Conservation (phyloP, 2,797 vertebrate species). For the Hirundo rustica region DNA sequence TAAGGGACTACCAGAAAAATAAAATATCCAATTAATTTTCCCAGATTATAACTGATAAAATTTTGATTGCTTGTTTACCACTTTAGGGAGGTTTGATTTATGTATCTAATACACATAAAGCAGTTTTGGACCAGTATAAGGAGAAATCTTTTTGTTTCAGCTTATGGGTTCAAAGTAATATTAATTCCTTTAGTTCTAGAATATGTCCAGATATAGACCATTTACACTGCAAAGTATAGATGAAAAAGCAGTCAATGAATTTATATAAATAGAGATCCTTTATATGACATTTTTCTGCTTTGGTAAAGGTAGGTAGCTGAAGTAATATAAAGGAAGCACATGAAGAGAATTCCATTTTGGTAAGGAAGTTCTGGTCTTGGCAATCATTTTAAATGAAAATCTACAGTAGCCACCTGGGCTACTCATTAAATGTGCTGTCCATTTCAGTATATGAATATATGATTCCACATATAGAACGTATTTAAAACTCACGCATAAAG, state of each 20-base stretch:
- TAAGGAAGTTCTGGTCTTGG: slow-evolving; percentile 10
- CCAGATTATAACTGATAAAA: background rate
- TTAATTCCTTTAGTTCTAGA: slow-evolving; percentile 29
- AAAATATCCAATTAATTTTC: background rate
- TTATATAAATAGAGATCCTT: background rate
- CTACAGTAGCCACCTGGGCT: slow-evolving; percentile 39
- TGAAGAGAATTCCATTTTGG: background rate
- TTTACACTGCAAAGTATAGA: background rate
- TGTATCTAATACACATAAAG: background rate
- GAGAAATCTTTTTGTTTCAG: background rate
- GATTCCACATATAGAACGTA: background rate
- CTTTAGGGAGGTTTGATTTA: background rate
- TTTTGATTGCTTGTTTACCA: background rate
- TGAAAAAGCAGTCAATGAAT: background rate
- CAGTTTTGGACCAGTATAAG: background rate
- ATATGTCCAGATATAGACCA: slow-evolving; percentile 15
- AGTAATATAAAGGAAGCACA: background rate
- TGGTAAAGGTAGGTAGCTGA: background rate
- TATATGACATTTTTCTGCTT: background rate
- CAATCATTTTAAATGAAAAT: background rate
- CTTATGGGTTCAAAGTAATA: slow-evolving; percentile 8
- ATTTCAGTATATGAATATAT: background rate
- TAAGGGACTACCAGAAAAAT: background rate
- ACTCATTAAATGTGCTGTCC: background rate
- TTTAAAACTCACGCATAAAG: background rate